Evolutionary conservation across 2,888 invertebrate species (phyloP).

Genomic region (Helicoverpa assulta): DNA sequence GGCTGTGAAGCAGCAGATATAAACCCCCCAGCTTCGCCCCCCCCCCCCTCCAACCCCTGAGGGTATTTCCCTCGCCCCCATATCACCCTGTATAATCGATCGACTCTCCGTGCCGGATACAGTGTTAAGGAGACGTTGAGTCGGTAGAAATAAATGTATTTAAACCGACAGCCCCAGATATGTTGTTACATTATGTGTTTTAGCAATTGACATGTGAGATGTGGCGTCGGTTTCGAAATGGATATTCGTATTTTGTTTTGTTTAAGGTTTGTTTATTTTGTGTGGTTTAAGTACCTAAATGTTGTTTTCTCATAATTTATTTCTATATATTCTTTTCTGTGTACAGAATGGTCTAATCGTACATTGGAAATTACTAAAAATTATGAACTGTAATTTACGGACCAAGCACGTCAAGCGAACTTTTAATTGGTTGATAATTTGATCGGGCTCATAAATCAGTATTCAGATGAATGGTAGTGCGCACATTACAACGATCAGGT

Average conservation of each 20-base stretch:
- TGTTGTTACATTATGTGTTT: slow-evolving; percentile 40
- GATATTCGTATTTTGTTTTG: neutral
- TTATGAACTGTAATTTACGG: too few species aligned
- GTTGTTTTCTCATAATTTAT: too few species aligned
- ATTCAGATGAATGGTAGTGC: too few species aligned
- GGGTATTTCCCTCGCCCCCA: slow-evolving; percentile 68
- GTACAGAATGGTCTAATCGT: too few species aligned
- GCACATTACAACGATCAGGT: too few species aligned
- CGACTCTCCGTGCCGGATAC: slow-evolving; percentile 68
- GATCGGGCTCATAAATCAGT: too few species aligned
- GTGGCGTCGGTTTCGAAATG: neutral
- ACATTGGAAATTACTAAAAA: too few species aligned
- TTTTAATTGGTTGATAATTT: too few species aligned
- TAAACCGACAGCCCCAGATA: slow-evolving; percentile 19
- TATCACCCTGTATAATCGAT: slow-evolving; percentile 77
- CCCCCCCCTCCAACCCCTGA: slow-evolving; percentile 53
- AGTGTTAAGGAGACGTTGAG: slow-evolving; percentile 61
- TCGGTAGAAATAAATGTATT: slow-evolving; percentile 51
- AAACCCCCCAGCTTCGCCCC: slow-evolving; percentile 46
- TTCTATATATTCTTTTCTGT: too few species aligned
- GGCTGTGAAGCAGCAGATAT: slow-evolving; percentile 74
- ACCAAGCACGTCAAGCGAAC: too few species aligned
- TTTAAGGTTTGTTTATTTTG: slow-evolving; percentile 1
- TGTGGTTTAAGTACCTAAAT: neutral
- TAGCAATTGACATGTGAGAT: slow-evolving; percentile 2